phyloP scores from a whole-genome alignment of 2,797 vertebrate genomes.

The Pseudochirops corinnae region DNA sequence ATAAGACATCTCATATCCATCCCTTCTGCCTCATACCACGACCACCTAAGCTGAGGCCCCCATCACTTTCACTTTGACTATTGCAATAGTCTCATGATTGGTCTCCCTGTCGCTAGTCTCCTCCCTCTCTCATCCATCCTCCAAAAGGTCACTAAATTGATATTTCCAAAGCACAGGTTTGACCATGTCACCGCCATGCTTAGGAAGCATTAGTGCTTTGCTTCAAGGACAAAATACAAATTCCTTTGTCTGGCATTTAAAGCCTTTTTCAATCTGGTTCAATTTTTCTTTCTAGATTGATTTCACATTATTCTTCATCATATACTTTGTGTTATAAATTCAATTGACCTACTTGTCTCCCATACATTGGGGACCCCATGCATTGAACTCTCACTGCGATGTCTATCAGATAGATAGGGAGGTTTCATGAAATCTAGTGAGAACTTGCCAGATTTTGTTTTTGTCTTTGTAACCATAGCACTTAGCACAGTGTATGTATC shows the following conservation, averaged over 20 bases:
- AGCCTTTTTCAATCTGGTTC: not conserved
- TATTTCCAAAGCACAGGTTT: not conserved
- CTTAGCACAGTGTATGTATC: not conserved
- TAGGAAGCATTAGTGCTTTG: not conserved
- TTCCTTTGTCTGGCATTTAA: not conserved
- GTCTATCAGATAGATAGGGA: not conserved
- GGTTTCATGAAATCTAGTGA: too few relatives aligned
- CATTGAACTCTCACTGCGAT: not conserved
- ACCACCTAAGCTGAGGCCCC: not conserved
- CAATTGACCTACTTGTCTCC: not conserved
- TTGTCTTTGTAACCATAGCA: not conserved
- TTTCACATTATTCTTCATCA: not conserved
- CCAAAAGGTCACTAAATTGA: not conserved
- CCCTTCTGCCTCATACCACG: not conserved
- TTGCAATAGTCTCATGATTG: not conserved
- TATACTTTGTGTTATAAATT: not conserved
- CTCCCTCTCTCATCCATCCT: not conserved
- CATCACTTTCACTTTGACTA: not conserved
- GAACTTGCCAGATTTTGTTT: not conserved
- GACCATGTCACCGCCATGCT: not conserved
- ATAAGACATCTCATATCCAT: not conserved
- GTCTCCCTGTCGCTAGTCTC: not conserved
- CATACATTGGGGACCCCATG: not conserved
- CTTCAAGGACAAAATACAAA: not conserved
- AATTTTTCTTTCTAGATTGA: not conserved